Percentiles rank a stretch among this genome's conserved stretches.
These are phyloP conservation scores for Heliornis fulica DNA, from an alignment of 2,113 vertebrate species.

Conservation along the genomic window DNA sequence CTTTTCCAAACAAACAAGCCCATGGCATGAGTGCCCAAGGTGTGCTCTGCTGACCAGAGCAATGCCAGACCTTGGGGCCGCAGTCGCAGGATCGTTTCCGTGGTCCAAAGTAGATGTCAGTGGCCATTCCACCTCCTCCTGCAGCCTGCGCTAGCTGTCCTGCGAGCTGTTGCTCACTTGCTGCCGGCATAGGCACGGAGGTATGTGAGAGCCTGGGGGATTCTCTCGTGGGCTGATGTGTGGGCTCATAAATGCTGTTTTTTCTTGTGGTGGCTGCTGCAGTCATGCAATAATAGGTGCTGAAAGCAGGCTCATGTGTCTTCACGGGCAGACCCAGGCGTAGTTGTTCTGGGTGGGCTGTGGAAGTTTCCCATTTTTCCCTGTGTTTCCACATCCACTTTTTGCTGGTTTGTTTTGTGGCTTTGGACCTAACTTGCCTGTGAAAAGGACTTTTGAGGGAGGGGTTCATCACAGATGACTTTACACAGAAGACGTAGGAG, in stretches of 20 bases:
- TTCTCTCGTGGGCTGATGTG: background rate
- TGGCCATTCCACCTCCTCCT: fast-evolving
- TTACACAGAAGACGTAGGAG: fast-evolving
- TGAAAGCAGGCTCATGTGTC: background rate
- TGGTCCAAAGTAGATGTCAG: background rate
- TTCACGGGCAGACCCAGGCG: background rate
- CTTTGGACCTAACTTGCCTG: background rate
- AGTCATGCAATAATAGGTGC: background rate
- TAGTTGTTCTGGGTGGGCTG: background rate
- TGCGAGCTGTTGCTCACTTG: too few species aligned
- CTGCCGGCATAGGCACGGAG: background rate
- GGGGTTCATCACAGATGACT: fast-evolving
- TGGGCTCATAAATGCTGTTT: background rate
- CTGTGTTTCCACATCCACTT: fast-evolving
- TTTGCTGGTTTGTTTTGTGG: background rate
- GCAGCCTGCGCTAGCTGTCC: fast-evolving
- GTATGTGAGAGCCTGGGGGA: background rate
- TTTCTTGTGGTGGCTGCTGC: background rate
- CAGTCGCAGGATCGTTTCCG: background rate
- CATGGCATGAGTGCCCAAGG: background rate
- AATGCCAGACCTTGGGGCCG: background rate
- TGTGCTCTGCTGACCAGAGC: background rate
- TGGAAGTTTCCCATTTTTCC: background rate
- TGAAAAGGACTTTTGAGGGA: background rate
- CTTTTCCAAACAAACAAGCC: background rate